Evolutionary conservation across 2,888 invertebrate species (phyloP).

Genomic region (Acleris literana): DNA sequence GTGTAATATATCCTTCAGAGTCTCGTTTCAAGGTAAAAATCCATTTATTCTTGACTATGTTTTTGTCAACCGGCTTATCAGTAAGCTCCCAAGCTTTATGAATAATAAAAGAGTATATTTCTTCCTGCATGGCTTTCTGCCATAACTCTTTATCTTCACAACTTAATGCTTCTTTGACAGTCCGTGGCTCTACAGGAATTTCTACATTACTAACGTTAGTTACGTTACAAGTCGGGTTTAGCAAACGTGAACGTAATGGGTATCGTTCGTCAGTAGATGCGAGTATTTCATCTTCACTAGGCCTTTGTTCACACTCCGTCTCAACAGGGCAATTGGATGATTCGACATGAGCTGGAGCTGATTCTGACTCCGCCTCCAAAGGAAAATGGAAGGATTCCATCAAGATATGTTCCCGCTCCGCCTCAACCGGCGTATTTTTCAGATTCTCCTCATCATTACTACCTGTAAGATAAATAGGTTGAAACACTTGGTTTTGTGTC

Average conservation of each 20-base stretch:
- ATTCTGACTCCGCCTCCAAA: neutral
- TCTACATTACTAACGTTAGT: constrained; percentile 3
- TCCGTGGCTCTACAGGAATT: constrained; percentile 1
- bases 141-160: constrained; percentile 6
- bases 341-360: too few relatives aligned
- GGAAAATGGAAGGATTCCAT: neutral
- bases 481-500: neutral
- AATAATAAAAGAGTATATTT: constrained; percentile 10
- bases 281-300: too few relatives aligned
- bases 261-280: too few relatives aligned
- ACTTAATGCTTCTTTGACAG: constrained; percentile 9
- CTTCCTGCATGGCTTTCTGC: constrained; percentile 19
- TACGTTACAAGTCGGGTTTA: neutral
- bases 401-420: constrained; percentile 2
- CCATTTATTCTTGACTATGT: constrained; percentile 14
- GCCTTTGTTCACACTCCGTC: too few relatives aligned
- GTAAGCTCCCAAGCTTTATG: constrained; percentile 12
- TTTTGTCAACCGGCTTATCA: constrained; percentile 15
- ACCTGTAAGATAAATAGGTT: too few relatives aligned
- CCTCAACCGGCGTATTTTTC: constrained; percentile 6
- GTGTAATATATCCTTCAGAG: constrained; percentile 5
- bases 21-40: constrained; percentile 3
- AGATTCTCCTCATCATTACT: constrained; percentile 2
- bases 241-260: too few relatives aligned
- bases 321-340: too few relatives aligned